Conservation (phyloP, 1,140 invertebrate species). For the Mycetomoellerius zeteki region DNA sequence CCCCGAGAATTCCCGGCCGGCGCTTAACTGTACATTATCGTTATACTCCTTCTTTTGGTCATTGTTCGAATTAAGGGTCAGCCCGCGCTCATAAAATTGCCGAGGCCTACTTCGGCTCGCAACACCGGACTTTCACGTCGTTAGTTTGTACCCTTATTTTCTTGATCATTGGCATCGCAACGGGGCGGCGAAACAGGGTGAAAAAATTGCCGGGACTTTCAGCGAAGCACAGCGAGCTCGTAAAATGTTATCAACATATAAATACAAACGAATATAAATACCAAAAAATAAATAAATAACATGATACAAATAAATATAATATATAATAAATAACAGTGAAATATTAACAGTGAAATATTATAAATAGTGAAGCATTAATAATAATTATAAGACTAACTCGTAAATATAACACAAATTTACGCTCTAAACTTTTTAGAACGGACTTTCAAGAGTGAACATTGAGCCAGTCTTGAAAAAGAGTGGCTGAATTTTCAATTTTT, state of each 20-base stretch:
- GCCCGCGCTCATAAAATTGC: constrained; percentile 61
- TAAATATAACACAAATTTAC: neutral
- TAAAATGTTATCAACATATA: neutral
- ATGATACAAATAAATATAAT: neutral
- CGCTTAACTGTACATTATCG: constrained; percentile 67
- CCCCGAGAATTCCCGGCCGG: constrained; percentile 29
- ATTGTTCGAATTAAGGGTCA: constrained; percentile 70
- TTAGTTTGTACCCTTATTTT: constrained; percentile 67
- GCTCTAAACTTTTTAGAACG: too few species aligned
- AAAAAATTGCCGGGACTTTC: constrained; percentile 21
- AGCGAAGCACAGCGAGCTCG: neutral
- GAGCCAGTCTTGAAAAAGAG: too few species aligned
- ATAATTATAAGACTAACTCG: neutral
- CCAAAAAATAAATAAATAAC: too few species aligned
- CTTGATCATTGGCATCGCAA: constrained; percentile 27
- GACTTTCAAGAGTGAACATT: too few species aligned
- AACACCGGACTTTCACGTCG: constrained; percentile 72
- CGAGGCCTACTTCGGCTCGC: constrained; percentile 24
- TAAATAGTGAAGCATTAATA: neutral
- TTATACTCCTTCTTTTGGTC: constrained; percentile 51
- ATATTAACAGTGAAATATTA: too few species aligned
- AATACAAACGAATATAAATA: neutral
- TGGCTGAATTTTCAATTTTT: too few species aligned
- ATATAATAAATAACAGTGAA: neutral
- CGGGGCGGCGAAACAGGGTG: constrained; percentile 35